Evolutionary conservation across 2,797 vertebrate species (phyloP).

Genomic region (Pachyuromys duprasi): DNA sequence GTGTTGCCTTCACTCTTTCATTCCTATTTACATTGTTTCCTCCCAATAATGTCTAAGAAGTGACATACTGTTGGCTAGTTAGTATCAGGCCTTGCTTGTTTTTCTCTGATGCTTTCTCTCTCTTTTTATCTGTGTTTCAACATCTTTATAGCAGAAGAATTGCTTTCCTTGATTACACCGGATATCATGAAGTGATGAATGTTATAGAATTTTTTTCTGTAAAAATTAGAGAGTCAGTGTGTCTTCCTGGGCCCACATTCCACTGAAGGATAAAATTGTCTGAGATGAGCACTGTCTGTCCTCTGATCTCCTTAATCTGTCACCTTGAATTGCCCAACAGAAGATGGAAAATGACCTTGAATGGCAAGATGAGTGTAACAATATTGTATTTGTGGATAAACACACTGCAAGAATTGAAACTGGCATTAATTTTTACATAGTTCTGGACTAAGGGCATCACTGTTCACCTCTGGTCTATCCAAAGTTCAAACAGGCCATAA

Average conservation of each 20-base stretch:
- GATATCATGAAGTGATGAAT: background rate
- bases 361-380: slow-evolving; percentile 70
- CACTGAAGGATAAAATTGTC: slow-evolving; percentile 20
- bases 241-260: background rate
- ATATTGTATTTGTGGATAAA: slow-evolving; percentile 60
- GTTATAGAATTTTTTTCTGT: background rate
- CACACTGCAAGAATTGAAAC: slow-evolving; percentile 76
- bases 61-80: background rate
- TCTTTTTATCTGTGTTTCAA: background rate
- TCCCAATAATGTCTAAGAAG: background rate
- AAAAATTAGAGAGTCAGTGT: slow-evolving; percentile 50
- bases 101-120: background rate
- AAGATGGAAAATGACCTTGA: slow-evolving; percentile 75
- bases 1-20: background rate
- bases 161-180: background rate
- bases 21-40: background rate
- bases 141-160: background rate
- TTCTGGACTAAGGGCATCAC: slow-evolving; percentile 59
- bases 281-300: slow-evolving; percentile 22
- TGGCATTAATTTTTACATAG: slow-evolving; percentile 73
- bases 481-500: slow-evolving; percentile 56
- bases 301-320: slow-evolving; percentile 59
- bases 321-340: slow-evolving; percentile 64
- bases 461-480: slow-evolving; percentile 68
- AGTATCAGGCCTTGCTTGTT: background rate